Base-by-base conservation (phyloP, 2,113 vertebrate genomes). In the Hyperopisus bebe region DNA sequence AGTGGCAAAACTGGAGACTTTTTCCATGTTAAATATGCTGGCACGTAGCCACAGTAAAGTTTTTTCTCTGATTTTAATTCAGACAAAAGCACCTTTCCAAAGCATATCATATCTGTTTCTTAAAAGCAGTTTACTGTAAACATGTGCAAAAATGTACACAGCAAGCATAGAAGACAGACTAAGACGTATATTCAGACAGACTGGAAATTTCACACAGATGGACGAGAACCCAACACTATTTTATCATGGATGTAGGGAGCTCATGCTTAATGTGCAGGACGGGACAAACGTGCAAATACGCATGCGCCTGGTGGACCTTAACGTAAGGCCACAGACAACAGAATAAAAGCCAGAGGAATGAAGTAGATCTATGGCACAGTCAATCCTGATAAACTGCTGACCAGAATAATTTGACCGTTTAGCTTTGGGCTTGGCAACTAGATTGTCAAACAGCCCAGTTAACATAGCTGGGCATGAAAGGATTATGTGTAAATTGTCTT, bases 401-500 rank as follows among this genome's bases (percentile, higher is more conserved):
- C 35, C 21, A 5, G 35, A 35, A 8, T 44, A 47, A 70, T 44
- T 44, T 44, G 7, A 44, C 74, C 19, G 7, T 24, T 87, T 39
- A 87, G 48, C 48, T 2, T 53, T 87, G 44, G 47, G 35, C 39
- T 35, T 46, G 44, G 48, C 46, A 82, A 4, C 13, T 15, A 50
- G 24, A 13, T 13, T 51, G 50, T 58, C 17, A 39, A 13, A 58
- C 8, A 39, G 21, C 90, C 91, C 42, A 47, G 77, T 58, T 89
- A 66, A 82, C 31, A 77, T 19, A 88, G 89, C 46, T 24, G 77
- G 44, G 82, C 91, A 90, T 83, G 82, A 90, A 83, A 89, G 55
- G 24, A 58, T 90, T 89, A 88, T 51, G 74, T 91, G 90, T 93
- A 94, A 92, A 94, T 92, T 13, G 91, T 88, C 92, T 95, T 94